Evolutionary conservation across 2,888 invertebrate genomes (phyloP).

Genomic region (Dasysyrphus albostriatus): DNA sequence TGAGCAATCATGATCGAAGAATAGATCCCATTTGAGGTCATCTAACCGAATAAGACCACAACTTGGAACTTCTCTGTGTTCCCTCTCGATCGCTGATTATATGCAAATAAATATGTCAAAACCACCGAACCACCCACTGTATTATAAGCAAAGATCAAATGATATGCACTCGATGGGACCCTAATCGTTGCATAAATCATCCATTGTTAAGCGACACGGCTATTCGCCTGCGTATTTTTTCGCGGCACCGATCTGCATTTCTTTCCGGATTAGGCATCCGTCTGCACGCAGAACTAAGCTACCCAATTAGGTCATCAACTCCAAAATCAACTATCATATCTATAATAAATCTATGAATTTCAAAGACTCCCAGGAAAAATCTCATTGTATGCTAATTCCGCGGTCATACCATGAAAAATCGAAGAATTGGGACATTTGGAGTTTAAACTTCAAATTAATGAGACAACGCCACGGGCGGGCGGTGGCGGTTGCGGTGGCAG

Average conservation of each 20-base stretch:
- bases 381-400: constrained; percentile 71
- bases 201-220: constrained; percentile 34
- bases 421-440: constrained; percentile 70
- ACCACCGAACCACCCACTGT: constrained; percentile 56
- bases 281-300: constrained; percentile 58
- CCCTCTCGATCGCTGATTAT: constrained; percentile 56
- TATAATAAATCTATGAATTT: constrained; percentile 60
- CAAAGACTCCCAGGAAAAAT: constrained; percentile 16
- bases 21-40: constrained; percentile 11
- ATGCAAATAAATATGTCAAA: constrained; percentile 68
- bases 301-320: constrained; percentile 74
- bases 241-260: constrained; percentile 23
- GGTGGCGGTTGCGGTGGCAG: not conserved
- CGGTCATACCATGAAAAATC: constrained; percentile 49
- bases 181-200: constrained; percentile 72
- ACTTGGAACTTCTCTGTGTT: constrained; percentile 2
- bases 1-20: not conserved
- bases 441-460: constrained; percentile 61
- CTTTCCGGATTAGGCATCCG: constrained; percentile 58
- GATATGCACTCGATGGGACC: constrained; percentile 56
- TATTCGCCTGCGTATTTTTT: constrained; percentile 38
- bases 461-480: not conserved
- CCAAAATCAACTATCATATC: constrained; percentile 65
- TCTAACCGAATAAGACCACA: constrained; percentile 7
- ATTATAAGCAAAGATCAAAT: constrained; percentile 58